Conservation (phyloP, 2,797 vertebrate genomes). For the Holocentrus rufus region DNA sequence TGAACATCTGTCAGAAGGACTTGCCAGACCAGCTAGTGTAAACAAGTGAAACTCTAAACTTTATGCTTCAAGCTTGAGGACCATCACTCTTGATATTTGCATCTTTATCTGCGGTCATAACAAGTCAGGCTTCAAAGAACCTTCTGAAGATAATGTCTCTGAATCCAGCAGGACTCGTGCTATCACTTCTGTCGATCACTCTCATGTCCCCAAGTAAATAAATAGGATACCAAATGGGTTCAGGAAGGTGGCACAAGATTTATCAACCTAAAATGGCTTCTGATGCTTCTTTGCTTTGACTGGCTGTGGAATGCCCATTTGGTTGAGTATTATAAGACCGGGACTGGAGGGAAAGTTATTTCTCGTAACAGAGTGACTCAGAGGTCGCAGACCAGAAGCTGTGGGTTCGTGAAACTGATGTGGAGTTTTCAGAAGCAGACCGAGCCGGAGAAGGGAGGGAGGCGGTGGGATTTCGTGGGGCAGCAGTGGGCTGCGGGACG, state of each 20-base stretch:
- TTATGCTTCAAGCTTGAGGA: slow-evolving; percentile 36
- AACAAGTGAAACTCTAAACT: slow-evolving; percentile 49
- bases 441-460: slow-evolving; percentile 6
- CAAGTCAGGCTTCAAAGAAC: slow-evolving; percentile 60
- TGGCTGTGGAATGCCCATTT: slow-evolving; percentile 42
- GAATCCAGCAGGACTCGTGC: slow-evolving; percentile 35
- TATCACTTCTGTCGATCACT: slow-evolving; percentile 49
- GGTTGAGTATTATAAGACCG: slow-evolving; percentile 33
- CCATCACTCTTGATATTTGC: slow-evolving; percentile 68
- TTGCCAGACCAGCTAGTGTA: slow-evolving; percentile 27
- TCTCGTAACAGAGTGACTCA: slow-evolving; percentile 46
- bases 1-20: neutral
- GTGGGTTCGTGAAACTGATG: slow-evolving; percentile 40
- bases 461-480: neutral
- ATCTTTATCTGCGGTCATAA: slow-evolving; percentile 52
- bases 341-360: slow-evolving; percentile 51
- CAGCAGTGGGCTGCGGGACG: neutral
- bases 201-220: slow-evolving; percentile 49
- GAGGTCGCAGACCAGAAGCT: slow-evolving; percentile 36
- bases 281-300: slow-evolving; percentile 34
- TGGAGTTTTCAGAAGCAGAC: slow-evolving; percentile 8
- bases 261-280: slow-evolving; percentile 48
- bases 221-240: slow-evolving; percentile 50
- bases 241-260: slow-evolving; percentile 35
- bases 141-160: slow-evolving; percentile 54